Evolutionary conservation across 1,140 invertebrate species (phyloP), one percentile per base, ranked within the genome.

Genomic region (Anadara kagoshimensis): DNA sequence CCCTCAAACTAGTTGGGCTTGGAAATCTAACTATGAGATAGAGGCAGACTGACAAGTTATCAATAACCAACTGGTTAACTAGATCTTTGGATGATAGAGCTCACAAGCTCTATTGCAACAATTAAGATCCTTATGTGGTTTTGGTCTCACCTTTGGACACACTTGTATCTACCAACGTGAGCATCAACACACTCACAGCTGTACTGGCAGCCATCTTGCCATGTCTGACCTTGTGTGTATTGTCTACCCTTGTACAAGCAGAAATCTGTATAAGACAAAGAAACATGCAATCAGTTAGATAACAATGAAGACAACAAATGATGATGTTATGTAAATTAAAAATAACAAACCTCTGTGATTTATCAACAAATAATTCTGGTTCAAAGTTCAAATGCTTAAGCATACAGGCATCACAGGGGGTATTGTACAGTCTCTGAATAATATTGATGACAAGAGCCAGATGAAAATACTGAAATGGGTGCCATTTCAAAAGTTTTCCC

Each of bases 161-260:
- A 81, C 26, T 62, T 70, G 69, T 78, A 76, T 12, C 57, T 41
- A 36, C 74, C 76, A 47, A 44, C 72, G 5, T 44, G 53, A 24
- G 76, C 74, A 70, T 83, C 77, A 36, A 76, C 78, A 71, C 84
- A 85, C 16, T 76, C 62, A 70, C 83, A 85, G 3, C 70, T 72
- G 20, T 80, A 73, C 43, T 85, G 69, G 69, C 83, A 85, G 0
- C 83, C 84, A 73, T 81, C 83, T n/a, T 74, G 62, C 84, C 84
- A 84, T 41, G 65, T 78, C 68, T 82, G 78, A 11, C 78, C 80
- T 62, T 84, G 79, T 59, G 24, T 59, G 69, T 83, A 85, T 14
- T 64, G 43, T 18, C 65, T 54, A 14, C 82, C 81, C 43, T 84
- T 80, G 71, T 85, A 85, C 18, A 85, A 74, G 78, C 84, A 85